Evolutionary conservation across 2,888 invertebrate species (phyloP).

Genomic region (Sesamia inferens): DNA sequence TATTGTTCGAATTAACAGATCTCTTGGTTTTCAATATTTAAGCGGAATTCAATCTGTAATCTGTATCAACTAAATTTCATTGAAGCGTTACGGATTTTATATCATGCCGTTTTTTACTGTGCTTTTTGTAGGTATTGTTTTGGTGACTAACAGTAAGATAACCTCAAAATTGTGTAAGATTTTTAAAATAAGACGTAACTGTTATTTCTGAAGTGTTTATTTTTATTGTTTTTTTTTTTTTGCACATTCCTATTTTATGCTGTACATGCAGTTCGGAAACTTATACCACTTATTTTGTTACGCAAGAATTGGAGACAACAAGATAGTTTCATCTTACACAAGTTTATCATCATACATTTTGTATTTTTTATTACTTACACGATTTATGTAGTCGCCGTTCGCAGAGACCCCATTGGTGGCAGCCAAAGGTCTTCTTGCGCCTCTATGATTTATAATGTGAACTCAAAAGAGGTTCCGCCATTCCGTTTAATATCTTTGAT

Average conservation of each 20-base stretch:
- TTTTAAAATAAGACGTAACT: conserved; percentile 6
- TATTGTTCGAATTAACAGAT: conserved; percentile 9
- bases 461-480: conserved; percentile 89
- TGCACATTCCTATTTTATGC: background rate
- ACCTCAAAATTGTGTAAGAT: conserved; percentile 2
- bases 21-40: conserved; percentile 42
- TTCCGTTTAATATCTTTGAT: conserved; percentile 90
- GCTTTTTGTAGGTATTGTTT: conserved; percentile 28
- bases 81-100: conserved; percentile 34
- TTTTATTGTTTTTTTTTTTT: background rate
- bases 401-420: conserved; percentile 86
- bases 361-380: conserved; percentile 74
- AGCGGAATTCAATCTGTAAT: conserved; percentile 25
- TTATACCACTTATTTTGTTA: background rate
- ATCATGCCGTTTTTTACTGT: conserved; percentile 14
- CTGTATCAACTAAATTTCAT: conserved; percentile 38
- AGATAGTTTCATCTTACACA: conserved; percentile 46
- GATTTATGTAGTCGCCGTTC: conserved; percentile 83
- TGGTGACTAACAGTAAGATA: background rate
- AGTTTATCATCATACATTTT: conserved; percentile 66
- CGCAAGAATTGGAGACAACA: conserved; percentile 25
- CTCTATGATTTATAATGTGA: conserved; percentile 89
- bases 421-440: conserved; percentile 84
- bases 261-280: too few relatives aligned
- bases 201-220: background rate